Percentiles rank a stretch among this genome's conserved stretches.
Conservation (phyloP, 2,797 vertebrate species). For the Tinamus major region DNA sequence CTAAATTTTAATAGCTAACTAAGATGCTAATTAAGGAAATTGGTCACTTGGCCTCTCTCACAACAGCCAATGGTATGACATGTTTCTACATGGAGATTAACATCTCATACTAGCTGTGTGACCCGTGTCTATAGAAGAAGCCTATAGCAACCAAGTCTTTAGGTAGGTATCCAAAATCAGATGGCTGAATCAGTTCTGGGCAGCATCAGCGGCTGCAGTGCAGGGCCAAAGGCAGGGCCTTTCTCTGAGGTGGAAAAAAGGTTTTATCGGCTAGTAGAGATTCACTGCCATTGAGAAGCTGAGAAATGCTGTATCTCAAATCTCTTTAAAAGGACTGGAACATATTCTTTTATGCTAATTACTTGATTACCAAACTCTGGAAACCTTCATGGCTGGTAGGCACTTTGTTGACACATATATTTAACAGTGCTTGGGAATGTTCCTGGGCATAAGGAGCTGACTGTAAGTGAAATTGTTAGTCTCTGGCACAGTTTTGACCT, state of each 20-base stretch:
- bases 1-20: background rate
- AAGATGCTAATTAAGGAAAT: background rate
- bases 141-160: background rate
- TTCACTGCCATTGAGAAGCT: background rate
- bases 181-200: background rate
- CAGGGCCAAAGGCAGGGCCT: too few relatives aligned
- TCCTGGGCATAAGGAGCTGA: background rate
- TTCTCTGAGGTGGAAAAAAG: background rate
- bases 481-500: background rate
- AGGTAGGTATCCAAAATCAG: background rate
- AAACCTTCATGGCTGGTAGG: background rate
- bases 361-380: background rate
- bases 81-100: background rate
- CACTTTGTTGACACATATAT: background rate
- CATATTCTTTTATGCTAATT: background rate
- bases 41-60: background rate
- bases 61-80: background rate
- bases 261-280: accelerated
- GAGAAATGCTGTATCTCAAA: background rate
- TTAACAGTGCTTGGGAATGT: background rate
- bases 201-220: background rate
- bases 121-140: background rate
- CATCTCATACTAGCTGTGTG: background rate
- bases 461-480: background rate
- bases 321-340: background rate